Evolutionary conservation across 2,113 vertebrate species (phyloP).

Genomic region (Axis porcinus): DNA sequence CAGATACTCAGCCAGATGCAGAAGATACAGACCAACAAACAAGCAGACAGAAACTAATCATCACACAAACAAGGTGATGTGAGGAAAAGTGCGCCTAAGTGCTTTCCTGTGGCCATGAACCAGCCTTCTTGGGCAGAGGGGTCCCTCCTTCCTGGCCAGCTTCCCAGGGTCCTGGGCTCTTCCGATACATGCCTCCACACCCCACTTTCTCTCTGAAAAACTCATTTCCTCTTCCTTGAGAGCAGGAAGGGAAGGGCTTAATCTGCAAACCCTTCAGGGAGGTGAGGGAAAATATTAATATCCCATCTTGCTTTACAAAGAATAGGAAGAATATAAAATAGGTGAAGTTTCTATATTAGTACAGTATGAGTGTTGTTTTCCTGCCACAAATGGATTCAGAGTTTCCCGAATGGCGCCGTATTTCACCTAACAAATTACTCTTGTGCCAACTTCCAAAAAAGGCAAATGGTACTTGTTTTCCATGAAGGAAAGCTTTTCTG

Average conservation of each 20-base stretch:
- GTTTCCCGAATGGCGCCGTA: neutral
- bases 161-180: neutral
- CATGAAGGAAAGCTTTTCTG: neutral
- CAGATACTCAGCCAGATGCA: no score
- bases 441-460: neutral
- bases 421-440: neutral
- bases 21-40: neutral
- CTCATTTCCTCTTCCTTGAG: slow-evolving; percentile 18
- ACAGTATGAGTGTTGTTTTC: neutral
- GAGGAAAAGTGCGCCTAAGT: neutral
- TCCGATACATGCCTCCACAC: neutral
- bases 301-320: slow-evolving; percentile 33
- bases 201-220: neutral
- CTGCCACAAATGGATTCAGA: neutral
- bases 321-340: slow-evolving; percentile 31
- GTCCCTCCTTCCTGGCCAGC: neutral
- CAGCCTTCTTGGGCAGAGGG: neutral
- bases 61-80: neutral
- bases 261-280: slow-evolving; percentile 54
- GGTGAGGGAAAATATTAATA: slow-evolving; percentile 36
- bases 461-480: neutral
- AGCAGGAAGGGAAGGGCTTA: slow-evolving; percentile 34
- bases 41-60: neutral
- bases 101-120: neutral
- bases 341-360: neutral